Percentiles rank a stretch among this genome's conserved stretches.
phyloP scores from a whole-genome alignment of 2,888 invertebrate genomes.

The Drosophila ustulata region DNA sequence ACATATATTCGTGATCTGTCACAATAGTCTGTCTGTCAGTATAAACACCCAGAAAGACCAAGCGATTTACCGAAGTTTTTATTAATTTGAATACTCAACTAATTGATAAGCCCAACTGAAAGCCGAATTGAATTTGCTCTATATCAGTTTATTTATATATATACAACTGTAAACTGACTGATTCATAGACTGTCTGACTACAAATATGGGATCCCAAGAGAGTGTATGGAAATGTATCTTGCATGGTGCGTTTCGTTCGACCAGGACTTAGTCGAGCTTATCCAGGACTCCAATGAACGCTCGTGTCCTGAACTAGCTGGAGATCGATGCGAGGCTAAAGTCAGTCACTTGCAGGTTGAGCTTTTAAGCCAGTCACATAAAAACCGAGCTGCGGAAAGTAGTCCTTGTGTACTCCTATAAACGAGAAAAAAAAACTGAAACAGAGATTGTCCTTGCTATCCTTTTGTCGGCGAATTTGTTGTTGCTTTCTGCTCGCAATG shows the following conservation, averaged over 20 bases:
- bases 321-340: slow-evolving; percentile 42
- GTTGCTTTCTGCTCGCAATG: not conserved
- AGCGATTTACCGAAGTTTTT: no score
- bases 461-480: not conserved
- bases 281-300: slow-evolving; percentile 52
- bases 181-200: no score
- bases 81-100: no score
- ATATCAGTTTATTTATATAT: no score
- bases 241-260: not conserved
- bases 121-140: no score
- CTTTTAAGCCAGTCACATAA: slow-evolving; percentile 15
- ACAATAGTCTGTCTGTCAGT: no score
- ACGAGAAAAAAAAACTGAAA: not conserved
- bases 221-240: slow-evolving; percentile 1
- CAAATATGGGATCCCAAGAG: not conserved
- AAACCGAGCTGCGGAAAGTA: not conserved
- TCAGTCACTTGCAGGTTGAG: slow-evolving; percentile 19
- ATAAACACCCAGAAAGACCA: no score
- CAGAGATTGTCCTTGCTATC: slow-evolving; percentile 8
- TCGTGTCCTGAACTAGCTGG: slow-evolving; percentile 59
- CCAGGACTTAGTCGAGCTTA: slow-evolving; percentile 16
- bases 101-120: no score
- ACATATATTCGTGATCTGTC: no score
- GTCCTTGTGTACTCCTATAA: not conserved
- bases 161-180: no score